A percentile compares a stretch with the other conserved stretches of the same genome.
Evolutionary conservation across 2,113 vertebrate genomes (phyloP).

Genomic region (Anhinga anhinga): DNA sequence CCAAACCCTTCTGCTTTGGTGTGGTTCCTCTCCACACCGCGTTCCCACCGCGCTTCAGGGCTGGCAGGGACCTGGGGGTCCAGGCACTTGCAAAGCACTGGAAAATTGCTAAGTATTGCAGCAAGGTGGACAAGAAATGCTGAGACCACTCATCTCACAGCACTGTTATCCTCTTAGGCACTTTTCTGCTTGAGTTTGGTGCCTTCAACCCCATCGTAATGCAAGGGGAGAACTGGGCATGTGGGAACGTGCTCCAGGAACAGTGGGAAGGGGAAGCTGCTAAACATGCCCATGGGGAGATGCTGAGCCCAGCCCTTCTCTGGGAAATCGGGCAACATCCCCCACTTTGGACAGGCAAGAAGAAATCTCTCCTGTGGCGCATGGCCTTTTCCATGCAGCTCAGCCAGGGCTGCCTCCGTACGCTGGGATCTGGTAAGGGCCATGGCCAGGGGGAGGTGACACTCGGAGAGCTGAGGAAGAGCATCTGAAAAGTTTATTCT

Average conservation of each 20-base stretch:
- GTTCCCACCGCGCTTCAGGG: background rate
- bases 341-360: background rate
- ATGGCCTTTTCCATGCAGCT: background rate
- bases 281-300: rapidly evolving
- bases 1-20: background rate
- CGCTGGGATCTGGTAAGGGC: background rate
- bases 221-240: background rate
- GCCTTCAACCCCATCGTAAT: background rate
- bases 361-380: background rate
- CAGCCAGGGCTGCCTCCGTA: background rate
- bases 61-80: background rate
- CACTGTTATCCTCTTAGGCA: no score
- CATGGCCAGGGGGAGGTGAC: background rate
- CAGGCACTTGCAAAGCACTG: background rate
- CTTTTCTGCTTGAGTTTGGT: background rate
- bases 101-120: background rate
- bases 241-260: background rate
- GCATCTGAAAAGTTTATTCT: background rate
- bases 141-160: background rate
- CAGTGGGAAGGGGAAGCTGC: background rate
- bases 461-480: background rate
- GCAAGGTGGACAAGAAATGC: background rate
- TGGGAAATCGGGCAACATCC: background rate
- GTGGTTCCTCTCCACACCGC: background rate
- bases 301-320: background rate